phyloP scores from a whole-genome alignment of 2,888 invertebrate species.

The Candidula unifasciata region DNA sequence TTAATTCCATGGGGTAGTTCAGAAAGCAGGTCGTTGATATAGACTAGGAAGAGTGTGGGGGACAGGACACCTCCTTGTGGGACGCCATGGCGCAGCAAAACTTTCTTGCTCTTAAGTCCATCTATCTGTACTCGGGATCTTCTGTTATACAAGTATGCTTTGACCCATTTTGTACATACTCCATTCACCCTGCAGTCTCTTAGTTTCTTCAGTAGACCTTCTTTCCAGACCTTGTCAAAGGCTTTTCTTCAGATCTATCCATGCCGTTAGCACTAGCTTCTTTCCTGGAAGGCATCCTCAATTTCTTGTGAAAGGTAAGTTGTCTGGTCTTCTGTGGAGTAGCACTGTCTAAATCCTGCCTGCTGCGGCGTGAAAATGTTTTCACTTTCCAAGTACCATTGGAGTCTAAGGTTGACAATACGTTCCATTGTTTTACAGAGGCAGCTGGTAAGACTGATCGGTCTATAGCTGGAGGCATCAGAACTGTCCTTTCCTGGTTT shows the following conservation, averaged over 20 bases:
- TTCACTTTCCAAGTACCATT: no score
- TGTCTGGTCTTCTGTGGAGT: neutral
- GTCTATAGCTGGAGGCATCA: no score
- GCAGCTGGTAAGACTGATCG: no score
- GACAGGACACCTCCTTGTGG: conserved; percentile 38
- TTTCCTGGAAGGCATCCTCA: neutral
- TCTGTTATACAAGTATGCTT: conserved; percentile 32
- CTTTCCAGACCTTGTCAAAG: conserved; percentile 6
- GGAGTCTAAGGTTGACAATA: no score
- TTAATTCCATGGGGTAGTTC: conserved; percentile 43
- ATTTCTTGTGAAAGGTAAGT: neutral
- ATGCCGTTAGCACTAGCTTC: neutral
- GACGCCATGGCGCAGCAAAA: conserved; percentile 35
- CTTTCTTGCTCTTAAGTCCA: conserved; percentile 20
- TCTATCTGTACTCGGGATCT: conserved; percentile 34
- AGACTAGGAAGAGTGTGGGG: conserved; percentile 46
- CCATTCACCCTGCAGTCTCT: neutral
- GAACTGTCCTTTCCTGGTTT: no score
- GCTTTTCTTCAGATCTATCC: conserved; percentile 9
- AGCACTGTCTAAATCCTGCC: neutral
- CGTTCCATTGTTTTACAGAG: no score
- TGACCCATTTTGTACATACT: neutral
- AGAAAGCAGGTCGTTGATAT: conserved; percentile 42
- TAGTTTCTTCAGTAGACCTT: conserved; percentile 1
- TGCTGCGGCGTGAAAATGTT: no score